A percentile compares a stretch with the other conserved stretches of the same genome.
These are phyloP conservation scores for Forbesichthys agassizii DNA, from an alignment of 2,113 vertebrate genomes.

Conservation along the genomic window DNA sequence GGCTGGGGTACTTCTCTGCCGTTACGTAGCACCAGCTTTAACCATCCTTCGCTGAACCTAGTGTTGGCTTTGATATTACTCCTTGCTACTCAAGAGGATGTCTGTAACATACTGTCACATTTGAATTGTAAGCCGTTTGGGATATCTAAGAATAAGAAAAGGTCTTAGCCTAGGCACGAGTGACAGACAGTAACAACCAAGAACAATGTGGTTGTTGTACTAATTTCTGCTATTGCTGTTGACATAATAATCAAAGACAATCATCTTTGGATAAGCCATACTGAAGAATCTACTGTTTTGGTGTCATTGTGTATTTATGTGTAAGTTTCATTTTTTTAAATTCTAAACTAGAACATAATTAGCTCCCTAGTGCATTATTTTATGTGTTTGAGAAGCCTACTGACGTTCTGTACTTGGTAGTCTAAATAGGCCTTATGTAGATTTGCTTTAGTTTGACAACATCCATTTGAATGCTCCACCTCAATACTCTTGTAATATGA, in stretches of 20 bases:
- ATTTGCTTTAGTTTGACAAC: conserved; percentile 59
- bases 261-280: neutral
- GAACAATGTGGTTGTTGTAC: too few species aligned
- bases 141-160: too few species aligned
- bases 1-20: neutral
- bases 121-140: too few species aligned
- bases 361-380: neutral
- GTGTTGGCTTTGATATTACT: too few species aligned
- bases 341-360: neutral
- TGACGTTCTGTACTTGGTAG: conserved; percentile 2
- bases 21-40: neutral
- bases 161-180: neutral
- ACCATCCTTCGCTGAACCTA: neutral
- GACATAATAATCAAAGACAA: too few species aligned
- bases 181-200: neutral
- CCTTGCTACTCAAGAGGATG: too few species aligned
- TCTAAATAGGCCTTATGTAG: conserved; percentile 48
- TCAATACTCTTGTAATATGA: conserved; percentile 76
- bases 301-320: neutral
- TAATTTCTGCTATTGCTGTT: too few species aligned
- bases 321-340: neutral
- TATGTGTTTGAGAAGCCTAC: neutral
- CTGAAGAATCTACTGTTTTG: neutral
- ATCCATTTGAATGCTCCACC: conserved; percentile 62
- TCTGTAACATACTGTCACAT: too few species aligned